These are phyloP conservation scores for Dryoscopus gambensis DNA, from an alignment of 2,113 vertebrate species.

Conservation along the genomic window DNA sequence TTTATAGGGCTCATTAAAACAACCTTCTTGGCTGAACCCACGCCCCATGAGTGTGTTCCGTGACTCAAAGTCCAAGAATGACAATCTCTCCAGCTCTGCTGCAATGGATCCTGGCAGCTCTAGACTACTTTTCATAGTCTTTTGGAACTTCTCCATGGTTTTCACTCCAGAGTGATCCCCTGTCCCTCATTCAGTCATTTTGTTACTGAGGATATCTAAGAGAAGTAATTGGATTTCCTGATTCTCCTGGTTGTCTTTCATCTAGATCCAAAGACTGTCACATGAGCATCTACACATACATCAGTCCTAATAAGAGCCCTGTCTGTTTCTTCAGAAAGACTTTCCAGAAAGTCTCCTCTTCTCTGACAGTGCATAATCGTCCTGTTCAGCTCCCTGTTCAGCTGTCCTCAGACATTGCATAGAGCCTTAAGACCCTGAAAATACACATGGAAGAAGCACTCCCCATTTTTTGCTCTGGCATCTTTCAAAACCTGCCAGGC, in stretches of 20 bases:
- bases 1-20: background rate
- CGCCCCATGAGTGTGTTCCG: background rate
- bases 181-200: background rate
- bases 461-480: background rate
- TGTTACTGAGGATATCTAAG: background rate
- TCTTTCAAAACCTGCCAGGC: background rate
- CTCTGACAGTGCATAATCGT: rapidly evolving
- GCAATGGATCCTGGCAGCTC: background rate
- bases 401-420: background rate
- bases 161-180: background rate
- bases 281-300: background rate
- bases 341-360: background rate
- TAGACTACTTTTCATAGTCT: background rate
- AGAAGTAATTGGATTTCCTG: background rate
- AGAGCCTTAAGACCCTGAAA: background rate
- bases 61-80: background rate
- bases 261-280: background rate
- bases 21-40: background rate
- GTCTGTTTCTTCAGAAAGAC: background rate
- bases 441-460: background rate
- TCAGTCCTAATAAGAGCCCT: background rate
- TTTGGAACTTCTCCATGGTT: background rate
- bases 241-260: background rate
- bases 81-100: background rate
- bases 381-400: background rate